Evolutionary conservation across 2,797 vertebrate species (phyloP), one percentile per base, ranked within the genome.

Genomic region (Percopsis omiscomaycus): DNA sequence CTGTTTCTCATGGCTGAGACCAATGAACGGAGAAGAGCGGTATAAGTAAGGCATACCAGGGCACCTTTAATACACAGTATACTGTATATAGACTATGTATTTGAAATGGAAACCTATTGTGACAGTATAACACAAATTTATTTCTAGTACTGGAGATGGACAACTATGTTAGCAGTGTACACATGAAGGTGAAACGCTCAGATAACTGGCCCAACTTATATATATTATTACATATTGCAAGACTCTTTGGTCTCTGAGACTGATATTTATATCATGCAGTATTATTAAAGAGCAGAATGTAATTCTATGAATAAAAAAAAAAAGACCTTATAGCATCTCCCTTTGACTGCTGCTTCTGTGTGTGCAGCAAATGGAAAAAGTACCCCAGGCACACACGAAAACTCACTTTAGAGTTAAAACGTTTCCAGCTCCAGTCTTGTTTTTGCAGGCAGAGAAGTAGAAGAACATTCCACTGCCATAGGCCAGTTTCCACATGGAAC

Each of bases 401-500:
- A 37, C 37, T 37, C 9, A 37, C 9, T 37, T 37, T 5, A 37
- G 37, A 37, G 6, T 37, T 5, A 37, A 37, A 37, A 37, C 55
- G 13, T 57, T 70, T 30, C 46, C 64, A 63, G 66, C 55, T 32
- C 15, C 63, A 53, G 54, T 1, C 5, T 54, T 66, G 52, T 72
- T 64, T 62, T 70, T 77, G 74, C n/a, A 78, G 13, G 47, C 12
- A 48, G 47, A 48, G n/a, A 48, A 4, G 8, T n/a, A 13, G 16
- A 12, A 54, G 37, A 5, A 73, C 75, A 84, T 86, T 88, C 84
- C 82, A 59, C 37, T 13, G 57, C 73, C 68, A 59, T 8, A 5
- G 73, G 85, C 85, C 73, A 84, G 64, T 87, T 89, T 85, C 84
- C 82, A 86, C 61, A 73, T 59, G 74, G 71, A 82, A 74, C 79